Percentiles rank a stretch among this genome's conserved stretches.
Evolutionary conservation across 2,888 invertebrate genomes (phyloP).

Genomic region (Heliconius erato): DNA sequence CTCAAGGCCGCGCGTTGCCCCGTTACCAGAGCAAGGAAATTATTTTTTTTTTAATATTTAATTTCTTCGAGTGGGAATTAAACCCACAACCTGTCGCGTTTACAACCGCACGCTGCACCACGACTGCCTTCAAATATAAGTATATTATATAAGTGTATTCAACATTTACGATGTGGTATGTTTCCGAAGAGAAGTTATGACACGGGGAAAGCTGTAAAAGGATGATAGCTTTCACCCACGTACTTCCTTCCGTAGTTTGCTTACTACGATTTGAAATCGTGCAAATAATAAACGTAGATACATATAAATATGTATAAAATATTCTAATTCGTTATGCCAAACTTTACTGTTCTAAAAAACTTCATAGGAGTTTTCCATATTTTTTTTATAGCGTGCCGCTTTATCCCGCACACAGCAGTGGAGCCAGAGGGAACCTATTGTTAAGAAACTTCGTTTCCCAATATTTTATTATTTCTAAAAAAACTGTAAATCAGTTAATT

Average conservation of each 20-base stretch:
- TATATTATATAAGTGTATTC: not conserved
- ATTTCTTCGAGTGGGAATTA: not conserved
- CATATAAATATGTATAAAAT: not conserved
- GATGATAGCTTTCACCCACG: slow-evolving; percentile 32
- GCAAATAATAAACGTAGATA: not conserved
- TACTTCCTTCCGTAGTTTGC: slow-evolving; percentile 26
- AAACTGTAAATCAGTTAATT: too few species aligned
- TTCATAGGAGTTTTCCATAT: too few species aligned
- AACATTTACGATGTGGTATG: slow-evolving; percentile 32
- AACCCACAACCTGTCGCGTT: not conserved
- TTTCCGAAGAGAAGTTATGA: slow-evolving; percentile 35
- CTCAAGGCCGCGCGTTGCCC: not conserved
- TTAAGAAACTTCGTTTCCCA: too few species aligned
- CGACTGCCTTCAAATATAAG: not conserved
- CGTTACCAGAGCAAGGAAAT: not conserved
- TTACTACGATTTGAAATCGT: slow-evolving; percentile 4
- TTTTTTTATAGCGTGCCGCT: too few species aligned
- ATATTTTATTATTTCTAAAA: too few species aligned
- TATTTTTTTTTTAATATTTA: too few species aligned
- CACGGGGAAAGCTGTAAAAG: slow-evolving; percentile 26
- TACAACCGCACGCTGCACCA: too few species aligned
- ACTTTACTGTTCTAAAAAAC: too few species aligned
- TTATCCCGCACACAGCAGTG: too few species aligned
- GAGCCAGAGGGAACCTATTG: too few species aligned
- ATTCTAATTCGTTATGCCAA: too few species aligned